Percentiles rank a stretch among this genome's conserved stretches.
Evolutionary conservation across 2,888 invertebrate species (phyloP).

Genomic region (Orthosia incerta): DNA sequence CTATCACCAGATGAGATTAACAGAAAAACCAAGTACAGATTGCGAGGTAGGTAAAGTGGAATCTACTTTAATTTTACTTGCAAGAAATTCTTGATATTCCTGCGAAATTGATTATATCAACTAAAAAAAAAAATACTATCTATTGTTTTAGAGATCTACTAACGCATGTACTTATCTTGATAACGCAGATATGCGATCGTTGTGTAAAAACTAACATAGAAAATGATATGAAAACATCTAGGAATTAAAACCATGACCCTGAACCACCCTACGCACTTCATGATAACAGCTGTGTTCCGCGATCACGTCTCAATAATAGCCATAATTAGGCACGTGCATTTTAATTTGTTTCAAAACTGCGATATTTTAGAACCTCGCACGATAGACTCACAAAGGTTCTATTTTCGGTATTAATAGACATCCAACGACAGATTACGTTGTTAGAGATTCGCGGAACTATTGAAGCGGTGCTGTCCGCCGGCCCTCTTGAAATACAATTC

Average conservation of each 20-base stretch:
- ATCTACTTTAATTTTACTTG: not conserved
- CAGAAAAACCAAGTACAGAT: not conserved
- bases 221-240: conserved; percentile 32
- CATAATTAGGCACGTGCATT: conserved; percentile 23
- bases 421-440: conserved; percentile 49
- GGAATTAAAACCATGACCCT: conserved; percentile 47
- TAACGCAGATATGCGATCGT: conserved; percentile 24
- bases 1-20: not conserved
- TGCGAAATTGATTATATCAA: not conserved
- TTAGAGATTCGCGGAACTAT: conserved; percentile 65
- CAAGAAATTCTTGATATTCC: not conserved
- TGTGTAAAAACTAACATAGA: conserved; percentile 21
- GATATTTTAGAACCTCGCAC: conserved; percentile 8
- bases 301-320: conserved; percentile 10
- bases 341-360: conserved; percentile 8
- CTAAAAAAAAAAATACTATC: not conserved
- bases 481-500: conserved; percentile 79
- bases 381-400: conserved; percentile 26
- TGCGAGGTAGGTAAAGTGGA: not conserved
- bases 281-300: conserved; percentile 13
- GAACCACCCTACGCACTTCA: conserved; percentile 25
- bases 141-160: conserved; percentile 17
- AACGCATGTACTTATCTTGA: conserved; percentile 27
- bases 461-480: conserved; percentile 69
- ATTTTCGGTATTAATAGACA: conserved; percentile 41